Percentiles rank a stretch among this genome's conserved stretches.
phyloP scores from a whole-genome alignment of 2,797 vertebrate species.

The Pseudocheirus occidentalis region DNA sequence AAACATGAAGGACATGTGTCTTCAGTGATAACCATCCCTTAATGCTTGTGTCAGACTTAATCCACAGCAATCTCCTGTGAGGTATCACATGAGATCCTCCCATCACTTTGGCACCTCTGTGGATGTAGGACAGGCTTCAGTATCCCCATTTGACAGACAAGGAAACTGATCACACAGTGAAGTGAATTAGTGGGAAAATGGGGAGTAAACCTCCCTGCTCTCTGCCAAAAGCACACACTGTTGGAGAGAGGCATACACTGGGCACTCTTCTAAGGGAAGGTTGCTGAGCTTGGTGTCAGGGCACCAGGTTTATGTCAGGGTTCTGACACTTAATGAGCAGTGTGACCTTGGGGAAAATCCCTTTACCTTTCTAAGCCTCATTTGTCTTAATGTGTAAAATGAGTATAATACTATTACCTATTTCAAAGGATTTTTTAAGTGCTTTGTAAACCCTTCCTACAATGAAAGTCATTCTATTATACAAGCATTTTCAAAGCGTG shows the following conservation, averaged over 20 bases:
- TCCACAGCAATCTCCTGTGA: slow-evolving; percentile 20
- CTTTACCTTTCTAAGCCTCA: neutral
- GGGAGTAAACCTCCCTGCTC: neutral
- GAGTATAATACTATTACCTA: neutral
- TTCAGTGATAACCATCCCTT: slow-evolving; percentile 27
- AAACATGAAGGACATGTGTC: neutral
- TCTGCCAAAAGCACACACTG: slow-evolving; percentile 13
- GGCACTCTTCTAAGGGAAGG: neutral
- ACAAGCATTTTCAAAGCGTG: slow-evolving; percentile 21
- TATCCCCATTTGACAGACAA: neutral
- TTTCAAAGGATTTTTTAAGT: neutral
- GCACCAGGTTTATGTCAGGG: neutral
- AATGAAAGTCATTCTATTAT: neutral
- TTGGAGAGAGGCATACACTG: neutral
- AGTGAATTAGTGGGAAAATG: neutral
- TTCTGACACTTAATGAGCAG: neutral
- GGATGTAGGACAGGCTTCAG: neutral
- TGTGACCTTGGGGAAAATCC: slow-evolving; percentile 23
- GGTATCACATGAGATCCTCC: neutral
- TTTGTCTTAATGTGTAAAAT: slow-evolving; percentile 1
- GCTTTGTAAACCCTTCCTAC: neutral
- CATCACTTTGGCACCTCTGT: neutral
- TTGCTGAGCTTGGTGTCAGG: neutral
- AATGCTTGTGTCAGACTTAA: neutral
- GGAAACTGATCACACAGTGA: neutral